A percentile compares a stretch with the other conserved stretches of the same genome.
phyloP scores from a whole-genome alignment of 2,888 invertebrate species.

The Campoplex nolae region DNA sequence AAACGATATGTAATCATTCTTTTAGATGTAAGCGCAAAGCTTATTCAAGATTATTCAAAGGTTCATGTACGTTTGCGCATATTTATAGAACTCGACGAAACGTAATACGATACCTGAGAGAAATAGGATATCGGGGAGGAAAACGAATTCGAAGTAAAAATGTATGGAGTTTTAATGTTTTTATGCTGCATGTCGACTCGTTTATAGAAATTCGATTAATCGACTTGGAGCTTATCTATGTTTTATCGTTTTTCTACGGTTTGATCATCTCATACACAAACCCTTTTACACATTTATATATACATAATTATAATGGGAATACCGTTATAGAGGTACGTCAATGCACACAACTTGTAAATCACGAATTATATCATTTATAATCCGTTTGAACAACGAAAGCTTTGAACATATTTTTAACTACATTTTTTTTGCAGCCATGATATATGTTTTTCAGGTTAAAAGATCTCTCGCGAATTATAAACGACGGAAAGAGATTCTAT shows the following conservation, averaged over 20 bases:
- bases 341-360: constrained; percentile 38
- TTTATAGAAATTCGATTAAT: constrained; percentile 42
- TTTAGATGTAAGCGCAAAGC: constrained; percentile 1
- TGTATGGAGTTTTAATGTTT: constrained; percentile 22
- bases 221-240: constrained; percentile 29
- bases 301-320: not conserved
- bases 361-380: constrained; percentile 27
- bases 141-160: constrained; percentile 35
- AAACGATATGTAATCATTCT: not conserved
- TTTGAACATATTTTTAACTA: constrained; percentile 25
- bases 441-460: not conserved
- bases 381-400: constrained; percentile 8
- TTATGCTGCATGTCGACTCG: not conserved
- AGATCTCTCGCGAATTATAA: constrained; percentile 2
- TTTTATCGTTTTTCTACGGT: constrained; percentile 43
- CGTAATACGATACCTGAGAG: constrained; percentile 1
- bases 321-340: constrained; percentile 40
- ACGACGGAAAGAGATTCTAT: constrained; percentile 12
- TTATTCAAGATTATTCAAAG: constrained; percentile 28
- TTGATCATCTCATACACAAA: constrained; percentile 25
- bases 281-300: not conserved
- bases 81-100: not conserved
- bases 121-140: constrained; percentile 21
- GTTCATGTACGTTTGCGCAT: not conserved
- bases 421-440: not conserved